Percentiles rank a stretch among this genome's conserved stretches.
Conservation (phyloP, 2,888 invertebrate genomes). For the Pardosa pseudoannulata region DNA sequence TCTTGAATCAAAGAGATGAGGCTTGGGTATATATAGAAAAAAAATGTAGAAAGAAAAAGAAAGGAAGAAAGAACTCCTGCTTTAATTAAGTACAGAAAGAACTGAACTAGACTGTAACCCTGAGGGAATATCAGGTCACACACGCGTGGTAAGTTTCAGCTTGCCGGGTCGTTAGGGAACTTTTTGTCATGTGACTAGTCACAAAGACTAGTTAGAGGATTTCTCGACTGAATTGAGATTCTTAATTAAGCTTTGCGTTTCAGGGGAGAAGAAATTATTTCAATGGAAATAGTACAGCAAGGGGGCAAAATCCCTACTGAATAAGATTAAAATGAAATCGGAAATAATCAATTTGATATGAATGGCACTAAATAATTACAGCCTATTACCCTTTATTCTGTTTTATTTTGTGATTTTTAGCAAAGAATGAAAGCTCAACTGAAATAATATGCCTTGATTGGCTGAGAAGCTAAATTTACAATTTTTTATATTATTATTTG, state of each 20-base stretch:
- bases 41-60: constrained; percentile 14
- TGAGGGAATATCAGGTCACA: constrained; percentile 57
- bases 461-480: too few relatives aligned
- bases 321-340: background rate
- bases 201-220: constrained; percentile 48
- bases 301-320: background rate
- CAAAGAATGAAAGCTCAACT: too few relatives aligned
- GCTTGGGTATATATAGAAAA: background rate
- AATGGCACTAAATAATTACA: background rate
- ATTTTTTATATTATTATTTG: too few relatives aligned
- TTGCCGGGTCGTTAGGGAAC: constrained; percentile 46
- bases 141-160: constrained; percentile 35
- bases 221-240: constrained; percentile 26
- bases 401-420: too few relatives aligned
- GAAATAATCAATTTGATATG: background rate
- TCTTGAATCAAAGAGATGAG: constrained; percentile 33
- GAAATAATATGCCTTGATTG: too few relatives aligned
- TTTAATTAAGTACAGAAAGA: constrained; percentile 61
- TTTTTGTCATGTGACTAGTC: constrained; percentile 45
- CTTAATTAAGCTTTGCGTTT: constrained; percentile 25
- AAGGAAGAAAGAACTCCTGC: too few relatives aligned
- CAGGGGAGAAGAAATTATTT: background rate
- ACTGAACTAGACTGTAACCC: constrained; percentile 26
- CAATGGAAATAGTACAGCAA: background rate
- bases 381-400: too few relatives aligned